Evolutionary conservation across 2,113 vertebrate species (phyloP).

Genomic region (Paraplagusia blochii): DNA sequence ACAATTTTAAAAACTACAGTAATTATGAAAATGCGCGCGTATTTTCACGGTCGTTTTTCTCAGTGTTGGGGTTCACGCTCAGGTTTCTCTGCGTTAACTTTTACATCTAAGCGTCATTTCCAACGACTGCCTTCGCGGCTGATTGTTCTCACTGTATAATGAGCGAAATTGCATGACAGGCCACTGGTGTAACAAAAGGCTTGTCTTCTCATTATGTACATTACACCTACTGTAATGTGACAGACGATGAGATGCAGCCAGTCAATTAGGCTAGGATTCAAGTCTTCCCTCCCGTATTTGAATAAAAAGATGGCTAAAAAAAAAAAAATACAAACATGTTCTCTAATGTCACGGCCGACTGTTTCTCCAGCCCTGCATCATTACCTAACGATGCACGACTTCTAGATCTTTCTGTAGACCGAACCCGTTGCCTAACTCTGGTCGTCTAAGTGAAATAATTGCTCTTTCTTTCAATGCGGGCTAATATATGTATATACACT

Average conservation of each 20-base stretch:
- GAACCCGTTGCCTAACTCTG: conserved; percentile 40
- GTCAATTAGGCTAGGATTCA: conserved; percentile 63
- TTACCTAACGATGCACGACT: conserved; percentile 48
- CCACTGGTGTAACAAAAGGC: conserved; percentile 32
- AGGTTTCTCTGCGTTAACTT: neutral
- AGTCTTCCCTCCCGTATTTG: conserved; percentile 49
- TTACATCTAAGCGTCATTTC: conserved; percentile 2
- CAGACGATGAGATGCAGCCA: conserved; percentile 40
- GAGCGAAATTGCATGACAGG: conserved; percentile 9
- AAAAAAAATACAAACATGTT: too few species aligned
- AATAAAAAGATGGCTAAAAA: conserved; percentile 43
- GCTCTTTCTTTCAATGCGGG: conserved; percentile 48
- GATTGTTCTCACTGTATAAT: conserved; percentile 30
- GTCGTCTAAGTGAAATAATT: conserved; percentile 61
- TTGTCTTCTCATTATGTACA: conserved; percentile 14
- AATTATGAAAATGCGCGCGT: neutral
- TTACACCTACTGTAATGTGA: conserved; percentile 37
- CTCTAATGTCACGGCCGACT: conserved; percentile 35
- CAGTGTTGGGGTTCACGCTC: neutral
- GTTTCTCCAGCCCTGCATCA: conserved; percentile 53
- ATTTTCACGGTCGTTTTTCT: conserved; percentile 5
- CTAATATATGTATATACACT: neutral
- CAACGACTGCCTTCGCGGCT: conserved; percentile 4
- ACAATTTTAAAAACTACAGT: neutral
- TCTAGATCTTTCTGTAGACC: conserved; percentile 19